Evolutionary conservation across 1,140 invertebrate genomes (phyloP), one percentile per base, ranked within the genome.

Genomic region (Sesamia nonagrioides): DNA sequence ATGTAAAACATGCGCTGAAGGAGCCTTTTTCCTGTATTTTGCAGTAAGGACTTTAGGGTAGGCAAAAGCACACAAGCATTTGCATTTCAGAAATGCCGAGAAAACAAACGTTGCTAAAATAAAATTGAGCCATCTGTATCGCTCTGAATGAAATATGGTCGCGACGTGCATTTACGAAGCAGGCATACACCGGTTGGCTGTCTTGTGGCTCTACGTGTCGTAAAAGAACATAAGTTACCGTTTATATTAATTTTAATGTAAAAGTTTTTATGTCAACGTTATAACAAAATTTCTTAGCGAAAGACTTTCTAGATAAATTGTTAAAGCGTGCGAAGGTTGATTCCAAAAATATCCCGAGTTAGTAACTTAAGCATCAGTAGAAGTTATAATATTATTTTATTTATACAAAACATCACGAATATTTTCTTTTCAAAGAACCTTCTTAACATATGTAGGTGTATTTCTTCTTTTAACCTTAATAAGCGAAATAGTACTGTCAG

Each of bases 101-200:
- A 61, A 40, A 61, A 37, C 35, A 63, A 63, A 63, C 17, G 60
- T 17, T 63, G 60, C 17, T 63, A 42, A 42, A 63, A 63, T 63
- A 63, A 63, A 63, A 63, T 63, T 42, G 60, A 63, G 60, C 35
- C 60, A 63, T 63, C 60, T 63, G 60, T 42, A 63, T 42, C 60
- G 37, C 27, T 63, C 37, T 40, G 60, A 21, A 15, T 60, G 52
- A 63, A 40, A 63, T 18, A 63, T 63, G 35, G 17, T 6, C 15
- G 6, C 33, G 60, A 63, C 60, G 60, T 63, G 60, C 60, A 63
- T 63, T 40, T 63, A n/a, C 33, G 9, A 61, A 61, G 35, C 35
- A 56, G 21, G 52, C 52, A 21, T 56, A 9, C 52, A 27, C 52
- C 18, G 15, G 18, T 2, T 17, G 11, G 21, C 35, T 11, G 60